phyloP scores from a whole-genome alignment of 2,888 invertebrate species.

The Hypercompe scribonia region DNA sequence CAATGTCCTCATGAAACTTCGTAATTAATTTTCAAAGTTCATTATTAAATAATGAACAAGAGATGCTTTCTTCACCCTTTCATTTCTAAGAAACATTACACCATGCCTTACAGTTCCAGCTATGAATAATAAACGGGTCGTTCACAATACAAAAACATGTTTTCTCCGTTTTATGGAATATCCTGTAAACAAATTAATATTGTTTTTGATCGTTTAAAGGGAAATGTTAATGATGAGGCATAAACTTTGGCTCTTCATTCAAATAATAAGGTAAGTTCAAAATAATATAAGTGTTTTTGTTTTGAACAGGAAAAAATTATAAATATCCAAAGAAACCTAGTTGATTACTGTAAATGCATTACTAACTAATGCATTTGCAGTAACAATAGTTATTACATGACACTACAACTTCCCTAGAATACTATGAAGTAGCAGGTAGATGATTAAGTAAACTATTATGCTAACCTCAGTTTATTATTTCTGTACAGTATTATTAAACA shows the following conservation, averaged over 20 bases:
- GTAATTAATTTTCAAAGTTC: not conserved
- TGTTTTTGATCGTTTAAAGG: not conserved
- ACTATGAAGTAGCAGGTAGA: too few species aligned
- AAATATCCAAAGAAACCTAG: not conserved
- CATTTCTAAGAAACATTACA: not conserved
- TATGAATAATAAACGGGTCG: conserved; percentile 34
- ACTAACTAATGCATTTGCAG: too few species aligned
- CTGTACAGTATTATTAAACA: not conserved
- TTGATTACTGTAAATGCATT: too few species aligned
- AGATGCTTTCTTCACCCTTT: not conserved
- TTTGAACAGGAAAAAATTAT: not conserved
- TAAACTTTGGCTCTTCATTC: not conserved
- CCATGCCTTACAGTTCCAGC: conserved; percentile 3
- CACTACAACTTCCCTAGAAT: too few species aligned
- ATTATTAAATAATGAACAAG: not conserved
- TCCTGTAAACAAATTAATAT: conserved; percentile 23
- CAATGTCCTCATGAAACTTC: not conserved
- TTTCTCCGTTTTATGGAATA: conserved; percentile 29
- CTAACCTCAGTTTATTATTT: not conserved
- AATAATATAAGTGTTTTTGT: not conserved
- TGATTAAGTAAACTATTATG: not conserved
- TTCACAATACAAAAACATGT: conserved; percentile 37
- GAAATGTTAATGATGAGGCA: conserved; percentile 1
- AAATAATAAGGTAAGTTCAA: not conserved
- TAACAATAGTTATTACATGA: too few species aligned